Percentiles rank a stretch among this genome's conserved stretches.
Evolutionary conservation across 2,888 invertebrate genomes (phyloP).

Genomic region (Campoplex nolae): DNA sequence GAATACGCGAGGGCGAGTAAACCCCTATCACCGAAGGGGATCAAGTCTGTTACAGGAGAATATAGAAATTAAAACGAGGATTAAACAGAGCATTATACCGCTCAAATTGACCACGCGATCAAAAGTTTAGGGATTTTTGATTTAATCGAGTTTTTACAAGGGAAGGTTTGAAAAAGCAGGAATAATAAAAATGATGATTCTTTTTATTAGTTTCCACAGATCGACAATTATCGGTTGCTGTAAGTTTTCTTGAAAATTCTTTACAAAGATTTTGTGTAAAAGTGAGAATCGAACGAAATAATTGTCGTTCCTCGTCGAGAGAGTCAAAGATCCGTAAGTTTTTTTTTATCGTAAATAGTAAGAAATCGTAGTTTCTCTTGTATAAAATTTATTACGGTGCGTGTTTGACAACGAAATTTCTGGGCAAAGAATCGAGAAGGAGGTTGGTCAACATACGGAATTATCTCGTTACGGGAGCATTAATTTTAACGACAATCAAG

Average conservation of each 20-base stretch:
- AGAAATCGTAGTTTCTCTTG: background rate
- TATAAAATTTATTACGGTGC: constrained; percentile 13
- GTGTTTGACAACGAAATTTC: constrained; percentile 44
- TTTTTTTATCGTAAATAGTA: background rate
- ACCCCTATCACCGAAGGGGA: constrained; percentile 75
- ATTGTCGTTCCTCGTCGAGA: background rate
- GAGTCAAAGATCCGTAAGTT: background rate
- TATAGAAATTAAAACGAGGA: constrained; percentile 71
- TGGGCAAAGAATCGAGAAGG: background rate
- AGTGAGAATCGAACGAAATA: background rate
- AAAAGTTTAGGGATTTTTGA: constrained; percentile 60
- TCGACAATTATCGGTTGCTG: too few relatives aligned
- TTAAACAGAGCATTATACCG: constrained; percentile 67
- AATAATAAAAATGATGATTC: background rate
- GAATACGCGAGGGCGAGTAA: constrained; percentile 67
- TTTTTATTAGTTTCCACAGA: too few relatives aligned
- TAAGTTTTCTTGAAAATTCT: too few relatives aligned
- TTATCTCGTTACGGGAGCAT: constrained; percentile 64
- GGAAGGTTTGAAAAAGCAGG: background rate
- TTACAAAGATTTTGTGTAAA: too few relatives aligned
- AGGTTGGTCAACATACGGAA: constrained; percentile 20
- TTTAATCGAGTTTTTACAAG: constrained; percentile 58
- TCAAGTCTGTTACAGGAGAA: constrained; percentile 74
- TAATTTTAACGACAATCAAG: constrained; percentile 68
- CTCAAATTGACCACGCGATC: constrained; percentile 42